These are phyloP conservation scores for Platycnemis pennipes DNA, from an alignment of 2,888 invertebrate genomes.

Conservation along the genomic window DNA sequence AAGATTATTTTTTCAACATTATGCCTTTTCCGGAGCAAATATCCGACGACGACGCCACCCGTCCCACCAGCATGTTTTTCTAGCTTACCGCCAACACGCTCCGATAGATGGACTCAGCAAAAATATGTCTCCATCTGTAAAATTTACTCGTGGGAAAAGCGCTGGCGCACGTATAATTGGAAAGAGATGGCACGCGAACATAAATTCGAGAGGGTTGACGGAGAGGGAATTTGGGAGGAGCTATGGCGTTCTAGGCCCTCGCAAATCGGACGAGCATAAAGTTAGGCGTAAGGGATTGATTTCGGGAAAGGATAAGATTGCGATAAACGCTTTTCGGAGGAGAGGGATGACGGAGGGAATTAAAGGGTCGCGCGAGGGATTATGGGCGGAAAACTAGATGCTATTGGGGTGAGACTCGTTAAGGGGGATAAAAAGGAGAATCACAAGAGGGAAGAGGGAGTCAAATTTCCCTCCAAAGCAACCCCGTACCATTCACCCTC, in stretches of 20 bases:
- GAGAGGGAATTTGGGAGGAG: not conserved
- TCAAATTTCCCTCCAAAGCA: not conserved
- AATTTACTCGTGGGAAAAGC: not conserved
- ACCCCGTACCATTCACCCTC: no score
- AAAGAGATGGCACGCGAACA: not conserved
- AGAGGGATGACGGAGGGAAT: not conserved
- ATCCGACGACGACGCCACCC: not conserved
- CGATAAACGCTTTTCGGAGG: slow-evolving; percentile 4
- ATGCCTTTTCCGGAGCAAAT: not conserved
- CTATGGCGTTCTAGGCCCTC: no score
- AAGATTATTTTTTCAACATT: not conserved
- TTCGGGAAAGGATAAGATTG: not conserved
- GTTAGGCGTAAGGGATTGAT: not conserved
- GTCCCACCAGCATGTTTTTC: not conserved
- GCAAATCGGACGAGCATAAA: not conserved
- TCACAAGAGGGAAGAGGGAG: not conserved
- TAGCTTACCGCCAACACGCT: not conserved
- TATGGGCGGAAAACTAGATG: not conserved
- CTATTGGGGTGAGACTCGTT: not conserved
- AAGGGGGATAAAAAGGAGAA: no score
- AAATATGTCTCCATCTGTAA: not conserved
- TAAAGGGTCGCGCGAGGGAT: not conserved
- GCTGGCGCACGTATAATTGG: slow-evolving; percentile 18
- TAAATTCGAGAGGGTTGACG: not conserved
- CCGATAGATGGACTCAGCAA: not conserved